phyloP scores from a whole-genome alignment of 2,888 invertebrate species.

The Stenotaenia linearis region DNA sequence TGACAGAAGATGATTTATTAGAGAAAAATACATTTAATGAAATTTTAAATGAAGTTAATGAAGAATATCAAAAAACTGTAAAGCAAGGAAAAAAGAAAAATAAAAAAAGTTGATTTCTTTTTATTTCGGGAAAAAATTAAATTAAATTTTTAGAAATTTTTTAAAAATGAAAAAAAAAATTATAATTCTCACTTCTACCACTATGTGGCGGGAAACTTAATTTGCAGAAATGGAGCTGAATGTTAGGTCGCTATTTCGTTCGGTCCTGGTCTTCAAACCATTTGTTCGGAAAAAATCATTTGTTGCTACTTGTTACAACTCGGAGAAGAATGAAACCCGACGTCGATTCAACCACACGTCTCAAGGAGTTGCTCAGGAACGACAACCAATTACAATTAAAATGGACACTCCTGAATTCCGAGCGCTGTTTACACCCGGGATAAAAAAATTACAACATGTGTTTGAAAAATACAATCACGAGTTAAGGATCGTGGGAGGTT shows the following conservation, averaged over 20 bases:
- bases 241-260: too few species aligned
- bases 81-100: not conserved
- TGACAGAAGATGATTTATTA: constrained; percentile 60
- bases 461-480: not conserved
- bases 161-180: too few species aligned
- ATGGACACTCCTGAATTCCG: not conserved
- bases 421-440: constrained; percentile 76
- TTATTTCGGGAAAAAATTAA: not conserved
- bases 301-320: too few species aligned
- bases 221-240: too few species aligned
- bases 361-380: too few species aligned
- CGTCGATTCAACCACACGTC: not conserved
- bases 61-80: not conserved
- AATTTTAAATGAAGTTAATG: not conserved
- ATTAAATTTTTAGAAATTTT: not conserved
- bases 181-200: too few species aligned
- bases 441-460: constrained; percentile 58
- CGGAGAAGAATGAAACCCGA: not conserved
- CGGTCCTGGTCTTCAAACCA: too few species aligned
- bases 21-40: constrained; percentile 29
- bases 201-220: too few species aligned
- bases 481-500: not conserved
- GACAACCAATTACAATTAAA: not conserved
- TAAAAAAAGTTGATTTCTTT: not conserved
- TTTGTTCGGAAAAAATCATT: too few species aligned